Evolutionary conservation across 2,113 vertebrate genomes (phyloP), one percentile per base, ranked within the genome.

Genomic region (Datnioides undecimradiatus): DNA sequence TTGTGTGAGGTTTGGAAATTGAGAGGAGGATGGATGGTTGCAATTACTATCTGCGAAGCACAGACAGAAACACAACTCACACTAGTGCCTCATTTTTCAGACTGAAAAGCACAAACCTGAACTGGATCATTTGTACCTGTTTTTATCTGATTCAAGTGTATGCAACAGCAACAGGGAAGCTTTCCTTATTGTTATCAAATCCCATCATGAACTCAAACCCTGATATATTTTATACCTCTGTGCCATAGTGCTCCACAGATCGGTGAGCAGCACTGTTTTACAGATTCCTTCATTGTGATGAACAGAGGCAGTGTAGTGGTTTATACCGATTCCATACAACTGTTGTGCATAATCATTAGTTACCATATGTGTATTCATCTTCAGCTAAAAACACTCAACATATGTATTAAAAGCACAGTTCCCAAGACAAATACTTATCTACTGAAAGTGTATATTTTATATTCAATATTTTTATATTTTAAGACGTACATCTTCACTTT

Each of bases 21-120:
- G 17, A 71, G 29, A 31, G 10, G 45, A 77, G 75, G 31, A 63
- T 68, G 29, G 66, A 80, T 76, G 54, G 41, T 83, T 76, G 73
- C 48, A 73, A 58, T 79, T 87, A 65, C 49, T 84, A 68, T 85
- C 73, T 74, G 58, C 75, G 60, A 63, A 72, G 52, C 36, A 84
- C 34, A n/a, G 25, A 69, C 19, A 74, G 65, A 78, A 34, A 85
- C 51, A 49, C 40, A 25, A 49, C n/a, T 70, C 17, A 45, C 21
- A 6, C 16, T 11, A 29, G 14, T 66, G 34, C 16, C 16, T 64
- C 2, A 11, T 52, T 68, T 74, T 63, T 69, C 19, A 17, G 43
- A 27, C 54, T 10, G 31, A 4, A 27, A 73, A 43, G 31, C 1
- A 14, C 9, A 12, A 43, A 72, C 8, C 17, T 19, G 21, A 29